Conservation (phyloP, 2,113 vertebrate genomes). For the Candoia aspera region DNA sequence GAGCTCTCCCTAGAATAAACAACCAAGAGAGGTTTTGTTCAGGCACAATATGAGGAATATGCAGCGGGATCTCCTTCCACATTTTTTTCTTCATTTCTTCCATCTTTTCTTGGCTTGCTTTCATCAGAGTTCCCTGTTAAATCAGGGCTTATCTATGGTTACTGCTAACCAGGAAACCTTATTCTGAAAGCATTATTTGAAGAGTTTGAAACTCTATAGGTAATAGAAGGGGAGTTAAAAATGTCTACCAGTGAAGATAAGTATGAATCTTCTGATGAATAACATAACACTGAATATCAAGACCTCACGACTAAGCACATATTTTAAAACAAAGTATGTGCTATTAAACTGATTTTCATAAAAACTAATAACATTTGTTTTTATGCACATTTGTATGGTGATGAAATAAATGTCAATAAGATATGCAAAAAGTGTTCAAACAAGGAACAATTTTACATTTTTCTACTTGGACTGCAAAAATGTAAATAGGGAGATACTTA, state of each 20-base stretch:
- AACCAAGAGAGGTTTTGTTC: background rate
- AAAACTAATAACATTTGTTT: slow-evolving; percentile 1
- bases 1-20: background rate
- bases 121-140: background rate
- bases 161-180: background rate
- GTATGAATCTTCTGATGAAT: background rate
- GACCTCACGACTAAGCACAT: background rate
- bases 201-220: background rate
- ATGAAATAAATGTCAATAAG: background rate
- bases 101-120: background rate
- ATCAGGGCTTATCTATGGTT: background rate
- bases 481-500: background rate
- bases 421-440: background rate
- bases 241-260: background rate
- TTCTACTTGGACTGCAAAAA: background rate
- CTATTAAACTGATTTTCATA: background rate
- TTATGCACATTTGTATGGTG: slow-evolving; percentile 10
- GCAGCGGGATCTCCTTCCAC: background rate
- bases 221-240: background rate
- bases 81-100: background rate
- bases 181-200: background rate
- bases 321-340: background rate
- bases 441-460: background rate
- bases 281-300: background rate
- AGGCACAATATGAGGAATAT: background rate